phyloP scores from a whole-genome alignment of 2,888 invertebrate genomes.

The Leptinotarsa haldemani region DNA sequence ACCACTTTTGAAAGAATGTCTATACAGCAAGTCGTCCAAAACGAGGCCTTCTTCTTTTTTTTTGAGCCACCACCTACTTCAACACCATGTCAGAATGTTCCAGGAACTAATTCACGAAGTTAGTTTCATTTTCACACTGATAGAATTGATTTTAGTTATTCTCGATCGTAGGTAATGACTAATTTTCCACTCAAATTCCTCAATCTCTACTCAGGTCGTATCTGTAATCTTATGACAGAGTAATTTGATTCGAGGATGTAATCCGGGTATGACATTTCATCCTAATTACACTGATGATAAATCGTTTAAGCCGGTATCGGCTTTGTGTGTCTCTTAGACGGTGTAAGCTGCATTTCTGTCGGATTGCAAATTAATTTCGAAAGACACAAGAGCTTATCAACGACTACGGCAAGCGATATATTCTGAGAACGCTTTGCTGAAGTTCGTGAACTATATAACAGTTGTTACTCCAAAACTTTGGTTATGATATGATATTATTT shows the following conservation, averaged over 20 bases:
- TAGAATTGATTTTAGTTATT: neutral
- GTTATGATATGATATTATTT: too few species aligned
- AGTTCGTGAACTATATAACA: neutral
- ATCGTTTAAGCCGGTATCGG: constrained; percentile 15
- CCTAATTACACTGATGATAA: constrained; percentile 14
- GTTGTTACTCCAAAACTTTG: neutral
- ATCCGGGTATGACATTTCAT: constrained; percentile 20
- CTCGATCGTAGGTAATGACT: neutral
- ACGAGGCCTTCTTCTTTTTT: too few species aligned
- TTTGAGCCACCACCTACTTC: too few species aligned
- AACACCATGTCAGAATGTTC: neutral
- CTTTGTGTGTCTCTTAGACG: constrained; percentile 16
- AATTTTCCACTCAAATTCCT: constrained; percentile 18
- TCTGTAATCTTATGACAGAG: constrained; percentile 14
- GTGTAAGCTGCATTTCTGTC: constrained; percentile 15
- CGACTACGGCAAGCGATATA: neutral
- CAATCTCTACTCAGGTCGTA: neutral
- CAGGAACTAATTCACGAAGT: neutral
- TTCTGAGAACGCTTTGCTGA: neutral
- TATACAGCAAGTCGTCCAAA: too few species aligned
- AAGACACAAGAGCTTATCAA: constrained; percentile 12
- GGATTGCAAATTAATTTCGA: constrained; percentile 7
- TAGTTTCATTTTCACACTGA: neutral
- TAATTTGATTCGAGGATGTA: constrained; percentile 14
- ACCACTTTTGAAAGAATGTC: too few species aligned